phyloP scores from a whole-genome alignment of 1,140 invertebrate species.

The Sycophaga agraensis region DNA sequence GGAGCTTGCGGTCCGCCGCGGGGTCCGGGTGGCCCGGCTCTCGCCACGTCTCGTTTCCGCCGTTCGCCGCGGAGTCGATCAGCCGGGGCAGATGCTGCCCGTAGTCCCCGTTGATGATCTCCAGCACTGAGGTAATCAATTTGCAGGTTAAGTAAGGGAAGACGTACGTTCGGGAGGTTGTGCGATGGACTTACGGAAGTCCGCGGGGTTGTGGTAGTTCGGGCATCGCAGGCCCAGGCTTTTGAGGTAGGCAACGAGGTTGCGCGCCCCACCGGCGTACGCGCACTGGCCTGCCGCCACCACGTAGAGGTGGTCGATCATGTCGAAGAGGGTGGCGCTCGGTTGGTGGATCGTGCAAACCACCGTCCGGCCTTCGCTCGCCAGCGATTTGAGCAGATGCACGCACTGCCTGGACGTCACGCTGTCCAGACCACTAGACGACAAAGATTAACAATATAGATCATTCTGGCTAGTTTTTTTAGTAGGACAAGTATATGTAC shows the following conservation, averaged over 20 bases:
- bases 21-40: not conserved
- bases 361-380: slow-evolving; percentile 76
- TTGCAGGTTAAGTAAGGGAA: too few species aligned
- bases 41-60: slow-evolving; percentile 64
- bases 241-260: slow-evolving; percentile 76
- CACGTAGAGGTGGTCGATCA: slow-evolving; percentile 88
- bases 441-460: too few species aligned
- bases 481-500: too few species aligned
- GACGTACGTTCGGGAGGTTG: too few species aligned
- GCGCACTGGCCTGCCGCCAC: slow-evolving; percentile 80
- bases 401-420: slow-evolving; percentile 83
- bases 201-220: slow-evolving; percentile 86
- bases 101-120: slow-evolving; percentile 81
- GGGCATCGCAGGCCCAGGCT: slow-evolving; percentile 76
- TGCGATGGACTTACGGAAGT: slow-evolving; percentile 74
- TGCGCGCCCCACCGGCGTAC: slow-evolving; percentile 74
- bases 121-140: slow-evolving; percentile 76
- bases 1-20: not conserved
- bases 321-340: slow-evolving; percentile 80
- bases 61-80: slow-evolving; percentile 68
- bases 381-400: slow-evolving; percentile 72
- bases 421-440: slow-evolving; percentile 84
- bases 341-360: slow-evolving; percentile 92
- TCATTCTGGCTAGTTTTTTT: too few species aligned
- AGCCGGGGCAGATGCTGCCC: slow-evolving; percentile 63